Conservation (phyloP, 2,888 invertebrate genomes). For the Conus canariensis region DNA sequence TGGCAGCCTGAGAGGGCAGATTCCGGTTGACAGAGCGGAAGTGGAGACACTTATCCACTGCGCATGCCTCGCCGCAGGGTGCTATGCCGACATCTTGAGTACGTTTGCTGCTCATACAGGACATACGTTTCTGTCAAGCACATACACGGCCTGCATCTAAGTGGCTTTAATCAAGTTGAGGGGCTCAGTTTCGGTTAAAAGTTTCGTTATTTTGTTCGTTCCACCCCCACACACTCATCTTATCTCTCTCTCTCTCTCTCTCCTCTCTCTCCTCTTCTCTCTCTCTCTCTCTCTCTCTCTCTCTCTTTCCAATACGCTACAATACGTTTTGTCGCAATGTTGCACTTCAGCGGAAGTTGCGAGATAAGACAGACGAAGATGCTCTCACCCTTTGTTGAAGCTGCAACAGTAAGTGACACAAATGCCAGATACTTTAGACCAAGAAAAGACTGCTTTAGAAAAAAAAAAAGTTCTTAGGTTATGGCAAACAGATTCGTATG, state of each 20-base stretch:
- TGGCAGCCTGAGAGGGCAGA: not conserved
- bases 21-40: slow-evolving; percentile 34
- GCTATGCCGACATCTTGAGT: slow-evolving; percentile 22
- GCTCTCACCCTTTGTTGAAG: no score
- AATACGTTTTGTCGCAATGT: no score
- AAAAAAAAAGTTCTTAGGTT: no score
- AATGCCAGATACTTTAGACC: no score
- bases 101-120: not conserved
- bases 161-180: not conserved
- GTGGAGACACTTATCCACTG: slow-evolving; percentile 22
- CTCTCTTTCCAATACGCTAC: not conserved
- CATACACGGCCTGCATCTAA: not conserved
- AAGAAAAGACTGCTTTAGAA: no score
- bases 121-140: slow-evolving; percentile 14
- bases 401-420: no score
- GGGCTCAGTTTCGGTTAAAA: not conserved
- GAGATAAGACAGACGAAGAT: not conserved
- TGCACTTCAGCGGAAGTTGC: no score
- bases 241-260: not conserved
- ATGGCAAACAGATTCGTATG: no score
- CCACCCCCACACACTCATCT: not conserved
- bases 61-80: slow-evolving; percentile 29
- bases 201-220: not conserved
- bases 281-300: not conserved
- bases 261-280: not conserved